Evolutionary conservation across 2,113 vertebrate species (phyloP), one percentile per base, ranked within the genome.

Genomic region (Lasiurus cinereus): DNA sequence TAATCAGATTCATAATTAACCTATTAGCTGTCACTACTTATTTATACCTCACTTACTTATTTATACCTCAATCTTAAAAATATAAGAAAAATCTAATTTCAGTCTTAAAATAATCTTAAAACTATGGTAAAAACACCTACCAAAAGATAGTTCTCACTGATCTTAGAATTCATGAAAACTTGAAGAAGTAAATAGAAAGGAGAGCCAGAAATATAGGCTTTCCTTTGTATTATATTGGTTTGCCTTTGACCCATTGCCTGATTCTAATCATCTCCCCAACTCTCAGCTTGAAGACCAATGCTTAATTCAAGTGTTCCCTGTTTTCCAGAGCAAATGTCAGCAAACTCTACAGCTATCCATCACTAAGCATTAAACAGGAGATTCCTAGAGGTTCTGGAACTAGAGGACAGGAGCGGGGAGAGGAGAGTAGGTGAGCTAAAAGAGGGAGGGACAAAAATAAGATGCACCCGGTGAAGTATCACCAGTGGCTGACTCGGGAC

Each of bases 1-100:
- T 72, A n/a, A 80, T 10, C 39, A 27, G 14, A 86, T 70, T 8
- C 14, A 0, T 69, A 48, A 66, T 80, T 91, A 77, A 67, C 39
- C 22, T 64, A 2, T 79, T 90, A 84, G 8, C 29, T 72, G 6
- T 69, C 66, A 67, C 48, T 39, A n/a, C 19, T 78, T 89, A 29
- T 76, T 77, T 91, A 87, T 88, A 27, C 39, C 31, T 70, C 46
- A 3, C 29, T 56, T 90, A n/a, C 19, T 78, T 89, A 29, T 76
- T 77, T 91, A 87, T 88, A 27, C 39, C 31, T 70, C 46, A 86
- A 73, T 83, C 39, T 93, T 83, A n/a, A 70, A 56, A 92, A 39
- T 3, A 39, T 39, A 85, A 31, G 64, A 22, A 15, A 83, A 64
- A 54, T 52, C 8, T 62, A 19, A 46, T 59, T 29, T 95, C 22